Evolutionary conservation across 2,888 invertebrate species (phyloP).

Genomic region (Mechanitis messenoides): DNA sequence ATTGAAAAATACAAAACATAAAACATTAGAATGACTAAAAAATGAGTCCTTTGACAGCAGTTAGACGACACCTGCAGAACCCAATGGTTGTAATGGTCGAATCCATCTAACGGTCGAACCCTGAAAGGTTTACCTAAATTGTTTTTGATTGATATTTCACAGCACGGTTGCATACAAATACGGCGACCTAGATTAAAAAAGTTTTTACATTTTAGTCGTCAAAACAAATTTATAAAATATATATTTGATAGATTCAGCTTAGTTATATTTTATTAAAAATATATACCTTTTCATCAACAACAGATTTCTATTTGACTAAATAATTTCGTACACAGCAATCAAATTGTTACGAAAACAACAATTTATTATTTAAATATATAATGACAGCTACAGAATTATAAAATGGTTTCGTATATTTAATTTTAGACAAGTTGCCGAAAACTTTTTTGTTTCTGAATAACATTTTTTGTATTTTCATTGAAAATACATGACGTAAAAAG

Average conservation of each 20-base stretch:
- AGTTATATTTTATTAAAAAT: too few relatives aligned
- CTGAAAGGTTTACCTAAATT: conserved; percentile 6
- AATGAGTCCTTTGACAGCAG: conserved; percentile 1
- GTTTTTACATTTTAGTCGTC: background rate
- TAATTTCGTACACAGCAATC: too few relatives aligned
- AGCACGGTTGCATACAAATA: conserved; percentile 4
- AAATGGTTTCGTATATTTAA: too few relatives aligned
- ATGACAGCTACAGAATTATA: too few relatives aligned
- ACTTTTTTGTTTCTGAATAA: too few relatives aligned
- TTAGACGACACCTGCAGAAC: conserved; percentile 6
- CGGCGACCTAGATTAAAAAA: conserved; percentile 4
- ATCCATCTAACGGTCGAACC: conserved; percentile 6
- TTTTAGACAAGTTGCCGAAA: too few relatives aligned
- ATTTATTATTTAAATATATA: too few relatives aligned
- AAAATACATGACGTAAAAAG: too few relatives aligned
- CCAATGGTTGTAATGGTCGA: conserved; percentile 5
- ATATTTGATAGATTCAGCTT: background rate
- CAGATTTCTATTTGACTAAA: too few relatives aligned
- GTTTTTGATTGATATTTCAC: conserved; percentile 6
- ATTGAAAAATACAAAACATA: background rate
- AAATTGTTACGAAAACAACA: too few relatives aligned
- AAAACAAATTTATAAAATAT: background rate
- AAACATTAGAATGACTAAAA: conserved; percentile 1
- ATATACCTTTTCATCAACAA: too few relatives aligned
- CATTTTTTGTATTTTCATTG: too few relatives aligned